These are phyloP conservation scores for Cremastinae sp. DNA, from an alignment of 2,888 invertebrate species.

Conservation along the genomic window DNA sequence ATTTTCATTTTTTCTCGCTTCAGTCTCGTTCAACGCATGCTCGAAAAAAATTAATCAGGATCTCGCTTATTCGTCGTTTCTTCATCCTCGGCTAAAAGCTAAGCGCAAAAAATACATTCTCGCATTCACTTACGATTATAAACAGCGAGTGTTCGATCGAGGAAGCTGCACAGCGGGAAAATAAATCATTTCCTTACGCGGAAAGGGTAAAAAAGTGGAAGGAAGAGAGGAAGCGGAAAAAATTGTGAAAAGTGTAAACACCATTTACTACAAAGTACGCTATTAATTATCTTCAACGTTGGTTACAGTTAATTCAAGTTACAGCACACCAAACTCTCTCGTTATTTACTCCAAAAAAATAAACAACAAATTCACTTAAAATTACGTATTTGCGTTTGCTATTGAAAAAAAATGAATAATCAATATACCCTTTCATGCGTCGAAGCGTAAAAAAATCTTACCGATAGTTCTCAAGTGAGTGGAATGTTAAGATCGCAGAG, in stretches of 20 bases:
- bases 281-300: too few relatives aligned
- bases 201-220: background rate
- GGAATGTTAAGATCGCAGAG: slow-evolving; percentile 31
- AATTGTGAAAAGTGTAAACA: slow-evolving; percentile 22
- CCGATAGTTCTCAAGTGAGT: slow-evolving; percentile 33
- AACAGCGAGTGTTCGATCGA: too few relatives aligned
- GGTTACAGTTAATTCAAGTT: too few relatives aligned
- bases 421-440: slow-evolving; percentile 41
- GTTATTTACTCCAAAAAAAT: slow-evolving; percentile 7
- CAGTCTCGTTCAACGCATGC: background rate
- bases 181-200: slow-evolving; percentile 3
- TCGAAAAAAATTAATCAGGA: background rate
- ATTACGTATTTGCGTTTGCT: background rate
- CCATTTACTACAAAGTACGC: background rate
- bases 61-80: too few relatives aligned
- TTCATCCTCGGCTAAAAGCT: too few relatives aligned
- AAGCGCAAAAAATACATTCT: too few relatives aligned
- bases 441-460: slow-evolving; percentile 51
- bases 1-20: slow-evolving; percentile 6
- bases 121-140: too few relatives aligned
- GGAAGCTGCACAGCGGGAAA: background rate
- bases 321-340: too few relatives aligned
- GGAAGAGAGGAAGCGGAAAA: background rate
- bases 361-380: slow-evolving; percentile 23
- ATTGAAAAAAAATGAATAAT: background rate